Base-by-base conservation (phyloP, 2,888 invertebrate genomes). In the Lathronympha strigana region DNA sequence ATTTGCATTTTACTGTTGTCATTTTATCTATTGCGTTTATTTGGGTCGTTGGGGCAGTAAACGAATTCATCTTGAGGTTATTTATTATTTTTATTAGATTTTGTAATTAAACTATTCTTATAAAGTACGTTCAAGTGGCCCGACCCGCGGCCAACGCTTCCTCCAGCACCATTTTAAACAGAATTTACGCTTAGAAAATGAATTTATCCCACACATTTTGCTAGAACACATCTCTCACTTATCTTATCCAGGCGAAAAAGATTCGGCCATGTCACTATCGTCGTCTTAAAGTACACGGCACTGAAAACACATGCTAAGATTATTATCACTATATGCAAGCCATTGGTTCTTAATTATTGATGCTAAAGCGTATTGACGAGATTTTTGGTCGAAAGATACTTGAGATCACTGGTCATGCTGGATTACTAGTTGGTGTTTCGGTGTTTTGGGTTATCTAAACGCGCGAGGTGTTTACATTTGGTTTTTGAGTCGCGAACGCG, bases 1-100 rank as follows among this genome's bases (percentile, higher is more conserved):
- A 89, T 79, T 92, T 92, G 71, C 90, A 90, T 80, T 92, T 92
- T 33, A 92, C 92, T 66, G 92, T 91, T 72, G 91, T 92, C 84
- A 89, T 78, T 80, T 91, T 92, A 70, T 90, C 90, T 67, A 92
- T 84, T 23, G 92, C 80, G 73, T 87, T 92, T 68, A 92, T 91
- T 75, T 91, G 91, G 69, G 91, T 90, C 2, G 90, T 91, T 4
- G 92, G 91, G 19, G 89, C 90, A 80, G 89, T 92, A 67, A 91
- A 90, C 17, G 91, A 80, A 82, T 92, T 92, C 92, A 92, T 92
- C 76, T 85, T 90, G 74, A 68, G 57, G 33, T 57, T 57, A 43
- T 53, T 23, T 31, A 25, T n/a, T 47, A 33, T 51, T 21, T 28
- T 63, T 19, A 15, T 61, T 33, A n/a, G n/a, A n/a, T n/a, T n/a